Conservation (phyloP, 2,888 invertebrate species). For the Tipula vernalis region DNA sequence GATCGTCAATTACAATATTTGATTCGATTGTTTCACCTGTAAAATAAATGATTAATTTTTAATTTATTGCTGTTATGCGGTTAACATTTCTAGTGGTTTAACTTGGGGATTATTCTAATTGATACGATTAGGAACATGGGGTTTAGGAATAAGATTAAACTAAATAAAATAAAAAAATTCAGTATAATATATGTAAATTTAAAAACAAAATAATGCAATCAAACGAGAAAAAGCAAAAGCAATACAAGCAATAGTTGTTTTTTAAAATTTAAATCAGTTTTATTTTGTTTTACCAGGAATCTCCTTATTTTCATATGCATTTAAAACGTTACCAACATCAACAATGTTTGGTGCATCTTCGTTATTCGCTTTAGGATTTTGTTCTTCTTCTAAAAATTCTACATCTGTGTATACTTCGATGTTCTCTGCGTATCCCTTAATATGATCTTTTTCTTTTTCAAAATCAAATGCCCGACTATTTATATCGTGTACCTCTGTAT, state of each 20-base stretch:
- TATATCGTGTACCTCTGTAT: conserved; percentile 36
- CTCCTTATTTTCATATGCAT: neutral
- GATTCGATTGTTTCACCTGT: neutral
- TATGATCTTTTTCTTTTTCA: conserved; percentile 38
- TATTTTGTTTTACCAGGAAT: neutral
- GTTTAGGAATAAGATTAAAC: neutral
- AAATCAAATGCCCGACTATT: conserved; percentile 34
- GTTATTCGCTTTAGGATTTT: conserved; percentile 13
- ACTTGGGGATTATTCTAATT: neutral
- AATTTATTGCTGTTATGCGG: neutral
- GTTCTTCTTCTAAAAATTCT: conserved; percentile 39
- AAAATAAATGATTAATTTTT: neutral
- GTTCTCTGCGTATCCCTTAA: conserved; percentile 37
- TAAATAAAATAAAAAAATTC: neutral
- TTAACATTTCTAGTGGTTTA: neutral
- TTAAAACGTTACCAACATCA: neutral
- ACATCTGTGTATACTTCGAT: conserved; percentile 40
- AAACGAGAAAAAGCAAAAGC: neutral
- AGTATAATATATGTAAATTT: neutral
- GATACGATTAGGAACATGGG: neutral
- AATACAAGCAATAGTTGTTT: neutral
- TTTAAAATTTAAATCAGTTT: neutral
- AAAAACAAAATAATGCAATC: neutral
- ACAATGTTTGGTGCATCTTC: neutral
- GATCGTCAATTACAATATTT: neutral